phyloP scores from a whole-genome alignment of 2,888 invertebrate genomes.

The Clunio marinus region DNA sequence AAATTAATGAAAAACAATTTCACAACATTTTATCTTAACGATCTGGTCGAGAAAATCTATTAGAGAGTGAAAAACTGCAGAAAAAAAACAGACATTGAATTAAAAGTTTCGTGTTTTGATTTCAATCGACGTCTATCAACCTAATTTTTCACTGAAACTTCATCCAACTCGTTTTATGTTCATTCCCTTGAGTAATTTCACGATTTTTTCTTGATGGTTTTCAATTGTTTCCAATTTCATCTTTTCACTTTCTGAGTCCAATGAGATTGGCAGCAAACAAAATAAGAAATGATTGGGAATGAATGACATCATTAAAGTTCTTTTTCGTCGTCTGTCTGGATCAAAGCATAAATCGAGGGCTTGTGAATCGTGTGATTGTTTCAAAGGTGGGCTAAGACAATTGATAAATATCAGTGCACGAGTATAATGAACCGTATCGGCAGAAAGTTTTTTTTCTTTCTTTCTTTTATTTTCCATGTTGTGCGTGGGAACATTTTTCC shows the following conservation, averaged over 20 bases:
- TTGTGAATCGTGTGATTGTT: not conserved
- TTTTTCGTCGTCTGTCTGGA: not conserved
- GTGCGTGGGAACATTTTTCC: conserved; percentile 25
- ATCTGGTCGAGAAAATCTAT: too few relatives aligned
- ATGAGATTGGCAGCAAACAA: conserved; percentile 5
- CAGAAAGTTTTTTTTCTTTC: too few relatives aligned
- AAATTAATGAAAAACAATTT: not conserved
- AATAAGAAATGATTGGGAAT: not conserved
- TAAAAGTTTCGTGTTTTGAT: not conserved
- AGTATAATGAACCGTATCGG: conserved; percentile 23
- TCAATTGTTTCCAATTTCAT: not conserved
- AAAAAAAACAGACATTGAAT: not conserved
- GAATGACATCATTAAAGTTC: conserved; percentile 5
- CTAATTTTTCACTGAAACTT: too few relatives aligned
- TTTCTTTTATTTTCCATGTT: conserved; percentile 3
- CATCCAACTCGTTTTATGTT: too few relatives aligned
- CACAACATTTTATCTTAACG: too few relatives aligned
- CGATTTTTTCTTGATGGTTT: too few relatives aligned
- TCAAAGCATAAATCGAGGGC: not conserved
- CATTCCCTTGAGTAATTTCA: too few relatives aligned
- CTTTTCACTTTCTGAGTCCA: not conserved
- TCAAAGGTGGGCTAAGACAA: conserved; percentile 20
- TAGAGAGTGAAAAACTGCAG: not conserved
- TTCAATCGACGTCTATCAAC: conserved; percentile 5
- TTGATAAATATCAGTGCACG: conserved; percentile 12